These are phyloP conservation scores for Microcebus murinus DNA, from an alignment of 2,113 vertebrate species.

Conservation along the genomic window DNA sequence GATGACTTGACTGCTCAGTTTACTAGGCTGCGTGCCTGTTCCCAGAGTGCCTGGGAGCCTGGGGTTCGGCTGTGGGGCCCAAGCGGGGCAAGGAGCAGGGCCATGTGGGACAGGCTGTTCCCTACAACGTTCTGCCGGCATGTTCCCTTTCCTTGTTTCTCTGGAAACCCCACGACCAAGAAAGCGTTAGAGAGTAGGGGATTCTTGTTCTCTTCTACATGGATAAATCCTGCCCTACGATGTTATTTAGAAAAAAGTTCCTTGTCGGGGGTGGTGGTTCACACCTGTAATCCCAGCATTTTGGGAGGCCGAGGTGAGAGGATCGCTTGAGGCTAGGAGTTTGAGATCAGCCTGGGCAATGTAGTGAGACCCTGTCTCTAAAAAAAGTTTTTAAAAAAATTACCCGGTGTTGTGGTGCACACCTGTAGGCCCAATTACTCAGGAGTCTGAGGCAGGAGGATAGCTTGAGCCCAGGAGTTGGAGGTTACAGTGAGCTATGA, in stretches of 20 bases:
- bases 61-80: conserved; percentile 60
- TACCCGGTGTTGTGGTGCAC: no score
- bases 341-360: no score
- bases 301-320: no score
- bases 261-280: no score
- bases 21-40: neutral
- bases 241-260: neutral
- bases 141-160: conserved; percentile 78
- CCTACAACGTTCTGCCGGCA: conserved; percentile 59
- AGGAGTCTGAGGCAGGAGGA: no score
- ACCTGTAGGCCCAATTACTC: no score
- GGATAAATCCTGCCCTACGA: neutral
- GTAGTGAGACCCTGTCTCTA: no score
- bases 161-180: conserved; percentile 74
- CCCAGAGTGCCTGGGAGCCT: conserved; percentile 67
- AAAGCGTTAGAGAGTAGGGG: conserved; percentile 57
- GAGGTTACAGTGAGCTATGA: no score
- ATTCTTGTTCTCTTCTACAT: neutral
- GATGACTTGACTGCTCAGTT: neutral
- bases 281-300: no score
- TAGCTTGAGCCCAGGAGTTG: no score
- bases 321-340: no score
- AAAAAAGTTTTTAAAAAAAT: no score
- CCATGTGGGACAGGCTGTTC: conserved; percentile 34
- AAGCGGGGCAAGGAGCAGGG: conserved; percentile 52